These are phyloP conservation scores for Caenorhabditis panamensis DNA, from an alignment of 2,888 invertebrate genomes.

Conservation along the genomic window DNA sequence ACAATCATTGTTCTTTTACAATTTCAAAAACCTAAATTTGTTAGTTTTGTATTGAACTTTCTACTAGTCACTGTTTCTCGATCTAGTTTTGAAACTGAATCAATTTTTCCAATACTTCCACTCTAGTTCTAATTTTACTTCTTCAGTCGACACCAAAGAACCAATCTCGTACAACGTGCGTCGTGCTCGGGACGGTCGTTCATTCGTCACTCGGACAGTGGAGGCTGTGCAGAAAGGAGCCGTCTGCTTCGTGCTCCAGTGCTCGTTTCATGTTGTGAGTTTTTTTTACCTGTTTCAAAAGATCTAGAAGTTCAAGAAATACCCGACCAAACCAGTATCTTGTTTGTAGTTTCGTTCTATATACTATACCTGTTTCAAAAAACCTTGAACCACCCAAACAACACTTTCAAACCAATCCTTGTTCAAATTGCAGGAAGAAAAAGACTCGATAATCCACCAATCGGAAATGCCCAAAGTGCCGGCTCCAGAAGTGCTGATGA, in stretches of 20 bases:
- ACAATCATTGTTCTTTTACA: too few species aligned
- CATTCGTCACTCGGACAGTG: slow-evolving; percentile 77
- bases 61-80: too few species aligned
- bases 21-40: too few species aligned
- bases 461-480: slow-evolving; percentile 69
- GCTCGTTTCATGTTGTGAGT: slow-evolving; percentile 71
- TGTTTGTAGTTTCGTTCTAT: too few species aligned
- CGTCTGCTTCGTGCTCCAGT: slow-evolving; percentile 81
- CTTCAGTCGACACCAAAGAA: slow-evolving; percentile 74
- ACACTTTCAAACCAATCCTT: too few species aligned
- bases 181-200: slow-evolving; percentile 82
- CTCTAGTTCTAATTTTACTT: not conserved
- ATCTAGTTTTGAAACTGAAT: not conserved
- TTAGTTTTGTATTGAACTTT: too few species aligned
- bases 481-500: slow-evolving; percentile 61
- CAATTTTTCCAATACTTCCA: too few species aligned
- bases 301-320: too few species aligned
- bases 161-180: slow-evolving; percentile 82
- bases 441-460: slow-evolving; percentile 67
- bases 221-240: slow-evolving; percentile 82
- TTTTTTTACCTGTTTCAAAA: too few species aligned
- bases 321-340: too few species aligned
- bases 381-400: too few species aligned
- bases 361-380: too few species aligned
- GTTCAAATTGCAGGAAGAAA: slow-evolving; percentile 52